Evolutionary conservation across 92 coral and sea anemone genomes (phyloP).

Genomic region (Blastomussa wellsi): DNA sequence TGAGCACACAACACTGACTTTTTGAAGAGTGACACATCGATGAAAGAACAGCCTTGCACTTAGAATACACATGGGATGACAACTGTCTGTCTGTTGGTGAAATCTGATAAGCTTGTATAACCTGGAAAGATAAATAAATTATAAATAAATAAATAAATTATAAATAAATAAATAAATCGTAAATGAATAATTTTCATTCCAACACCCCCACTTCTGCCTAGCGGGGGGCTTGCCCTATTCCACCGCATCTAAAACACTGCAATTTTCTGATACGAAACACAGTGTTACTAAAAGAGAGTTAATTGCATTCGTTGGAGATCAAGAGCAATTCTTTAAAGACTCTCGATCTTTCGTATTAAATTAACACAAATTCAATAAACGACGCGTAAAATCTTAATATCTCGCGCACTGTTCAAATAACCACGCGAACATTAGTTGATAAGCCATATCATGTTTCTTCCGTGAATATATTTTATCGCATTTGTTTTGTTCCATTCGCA

Average conservation of each 20-base stretch:
- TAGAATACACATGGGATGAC: slow-evolving; percentile 46
- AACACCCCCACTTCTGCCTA: too few species aligned
- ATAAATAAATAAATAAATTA: too few species aligned
- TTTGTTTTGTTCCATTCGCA: neutral
- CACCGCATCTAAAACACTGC: neutral
- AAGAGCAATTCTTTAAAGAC: neutral
- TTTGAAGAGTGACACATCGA: slow-evolving; percentile 52
- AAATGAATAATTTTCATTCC: too few species aligned
- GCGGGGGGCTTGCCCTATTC: too few species aligned
- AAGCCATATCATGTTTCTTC: neutral
- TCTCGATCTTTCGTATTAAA: neutral
- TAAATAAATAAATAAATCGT: too few species aligned
- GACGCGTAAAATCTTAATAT: neutral
- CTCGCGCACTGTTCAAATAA: neutral
- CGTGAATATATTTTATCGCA: neutral
- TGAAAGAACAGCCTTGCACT: slow-evolving; percentile 41
- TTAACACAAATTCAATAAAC: neutral
- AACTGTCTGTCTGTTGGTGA: neutral
- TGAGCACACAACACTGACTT: slow-evolving; percentile 70
- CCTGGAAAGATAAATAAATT: neutral
- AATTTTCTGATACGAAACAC: neutral
- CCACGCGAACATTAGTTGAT: neutral
- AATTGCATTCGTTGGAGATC: neutral
- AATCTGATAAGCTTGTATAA: slow-evolving; percentile 20
- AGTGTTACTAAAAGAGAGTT: neutral